phyloP scores from a whole-genome alignment of 2,888 invertebrate genomes.

The Ypsolopha scabrella region DNA sequence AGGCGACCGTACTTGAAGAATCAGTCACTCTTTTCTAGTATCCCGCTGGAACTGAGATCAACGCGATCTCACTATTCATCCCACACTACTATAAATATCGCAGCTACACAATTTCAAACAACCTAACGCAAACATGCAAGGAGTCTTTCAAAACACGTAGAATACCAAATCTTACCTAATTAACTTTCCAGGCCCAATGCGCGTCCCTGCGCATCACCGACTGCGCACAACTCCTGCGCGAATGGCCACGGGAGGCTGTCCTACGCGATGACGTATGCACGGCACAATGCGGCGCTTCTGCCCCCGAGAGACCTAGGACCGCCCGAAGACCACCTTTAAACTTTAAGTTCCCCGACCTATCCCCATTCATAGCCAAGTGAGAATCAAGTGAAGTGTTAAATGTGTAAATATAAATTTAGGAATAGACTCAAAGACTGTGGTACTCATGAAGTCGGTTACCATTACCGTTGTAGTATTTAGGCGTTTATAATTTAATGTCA shows the following conservation, averaged over 20 bases:
- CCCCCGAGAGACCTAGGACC: slow-evolving; percentile 33
- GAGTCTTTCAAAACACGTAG: neutral
- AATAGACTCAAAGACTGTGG: neutral
- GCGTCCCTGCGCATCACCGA: slow-evolving; percentile 90
- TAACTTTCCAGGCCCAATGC: slow-evolving; percentile 80
- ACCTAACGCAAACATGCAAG: too few species aligned
- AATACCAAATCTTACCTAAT: neutral
- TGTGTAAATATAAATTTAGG: slow-evolving; percentile 2
- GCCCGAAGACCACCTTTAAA: slow-evolving; percentile 61
- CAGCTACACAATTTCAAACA: too few species aligned
- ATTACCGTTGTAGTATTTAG: too few species aligned
- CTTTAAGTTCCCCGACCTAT: slow-evolving; percentile 83
- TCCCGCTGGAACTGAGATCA: too few species aligned
- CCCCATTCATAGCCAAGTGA: slow-evolving; percentile 76
- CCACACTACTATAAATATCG: too few species aligned
- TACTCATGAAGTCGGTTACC: too few species aligned
- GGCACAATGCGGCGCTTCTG: slow-evolving; percentile 86
- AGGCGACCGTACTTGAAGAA: too few species aligned
- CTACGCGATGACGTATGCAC: slow-evolving; percentile 89
- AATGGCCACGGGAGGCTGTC: slow-evolving; percentile 86
- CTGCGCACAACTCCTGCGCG: slow-evolving; percentile 84
- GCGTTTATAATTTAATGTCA: too few species aligned
- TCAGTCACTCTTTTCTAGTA: too few species aligned
- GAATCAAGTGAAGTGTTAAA: slow-evolving; percentile 7
- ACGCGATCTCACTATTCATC: too few species aligned